Evolutionary conservation across 2,888 invertebrate genomes (phyloP).

Genomic region (Brenthis daphne): DNA sequence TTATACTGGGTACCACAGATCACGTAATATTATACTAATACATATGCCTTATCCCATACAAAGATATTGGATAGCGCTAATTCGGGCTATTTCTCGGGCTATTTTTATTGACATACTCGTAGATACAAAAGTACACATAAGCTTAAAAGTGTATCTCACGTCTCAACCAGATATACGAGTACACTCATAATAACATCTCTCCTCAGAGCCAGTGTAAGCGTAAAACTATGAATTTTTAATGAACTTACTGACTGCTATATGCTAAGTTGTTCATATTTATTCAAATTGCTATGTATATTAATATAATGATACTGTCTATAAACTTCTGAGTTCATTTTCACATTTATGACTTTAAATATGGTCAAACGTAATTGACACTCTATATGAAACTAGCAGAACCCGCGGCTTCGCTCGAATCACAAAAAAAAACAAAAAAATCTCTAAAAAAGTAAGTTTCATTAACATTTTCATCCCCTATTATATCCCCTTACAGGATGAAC

Average conservation of each 20-base stretch:
- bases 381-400: neutral
- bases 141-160: neutral
- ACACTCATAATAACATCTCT: slow-evolving; percentile 23
- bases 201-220: slow-evolving; percentile 32
- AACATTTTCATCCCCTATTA: no score
- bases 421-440: no score
- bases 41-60: no score
- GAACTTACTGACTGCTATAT: slow-evolving; percentile 46
- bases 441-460: no score
- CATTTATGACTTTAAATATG: slow-evolving; percentile 4
- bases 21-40: no score
- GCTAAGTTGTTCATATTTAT: slow-evolving; percentile 54
- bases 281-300: slow-evolving; percentile 53
- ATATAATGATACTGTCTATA: slow-evolving; percentile 43
- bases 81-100: no score
- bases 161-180: slow-evolving; percentile 2
- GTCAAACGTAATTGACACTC: neutral
- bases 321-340: slow-evolving; percentile 15
- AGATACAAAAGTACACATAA: neutral
- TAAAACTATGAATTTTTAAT: slow-evolving; percentile 58
- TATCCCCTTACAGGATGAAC: no score
- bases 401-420: no score
- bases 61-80: no score
- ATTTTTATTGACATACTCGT: no score
- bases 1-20: no score